Percentiles rank a stretch among this genome's conserved stretches.
phyloP scores from a whole-genome alignment of 2,797 vertebrate genomes.

The Rhyacichthys aspro region DNA sequence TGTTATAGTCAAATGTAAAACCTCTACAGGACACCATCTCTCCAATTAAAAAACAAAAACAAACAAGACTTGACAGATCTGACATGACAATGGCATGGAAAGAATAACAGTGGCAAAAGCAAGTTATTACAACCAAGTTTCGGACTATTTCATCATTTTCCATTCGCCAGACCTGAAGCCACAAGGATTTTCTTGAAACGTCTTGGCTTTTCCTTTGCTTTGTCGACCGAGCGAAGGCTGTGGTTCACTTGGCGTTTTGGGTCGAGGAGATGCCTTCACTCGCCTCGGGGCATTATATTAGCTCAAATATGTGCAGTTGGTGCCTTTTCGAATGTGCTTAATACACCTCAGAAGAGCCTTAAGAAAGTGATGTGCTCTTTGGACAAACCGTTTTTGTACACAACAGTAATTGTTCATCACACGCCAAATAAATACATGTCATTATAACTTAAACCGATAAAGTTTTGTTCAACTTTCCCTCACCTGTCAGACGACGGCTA shows the following conservation, averaged over 20 bases:
- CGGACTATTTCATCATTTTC: conserved; percentile 56
- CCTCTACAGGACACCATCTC: background rate
- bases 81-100: conserved; percentile 24
- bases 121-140: conserved; percentile 43
- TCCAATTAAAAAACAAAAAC: background rate
- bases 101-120: conserved; percentile 19
- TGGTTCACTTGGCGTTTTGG: conserved; percentile 33
- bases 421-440: background rate
- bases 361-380: too few relatives aligned
- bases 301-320: conserved; percentile 33
- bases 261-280: conserved; percentile 41
- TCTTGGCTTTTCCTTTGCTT: conserved; percentile 41
- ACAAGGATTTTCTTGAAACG: conserved; percentile 51
- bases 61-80: background rate
- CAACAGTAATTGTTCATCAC: background rate
- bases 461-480: background rate
- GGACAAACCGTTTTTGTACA: too few relatives aligned
- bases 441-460: background rate
- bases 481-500: conserved; percentile 1
- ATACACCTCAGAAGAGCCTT: too few relatives aligned
- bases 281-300: conserved; percentile 37
- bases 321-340: conserved; percentile 20
- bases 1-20: background rate
- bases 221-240: conserved; percentile 38
- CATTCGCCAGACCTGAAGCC: conserved; percentile 52